Conservation (phyloP, 2,797 vertebrate species). For the Channa striata region DNA sequence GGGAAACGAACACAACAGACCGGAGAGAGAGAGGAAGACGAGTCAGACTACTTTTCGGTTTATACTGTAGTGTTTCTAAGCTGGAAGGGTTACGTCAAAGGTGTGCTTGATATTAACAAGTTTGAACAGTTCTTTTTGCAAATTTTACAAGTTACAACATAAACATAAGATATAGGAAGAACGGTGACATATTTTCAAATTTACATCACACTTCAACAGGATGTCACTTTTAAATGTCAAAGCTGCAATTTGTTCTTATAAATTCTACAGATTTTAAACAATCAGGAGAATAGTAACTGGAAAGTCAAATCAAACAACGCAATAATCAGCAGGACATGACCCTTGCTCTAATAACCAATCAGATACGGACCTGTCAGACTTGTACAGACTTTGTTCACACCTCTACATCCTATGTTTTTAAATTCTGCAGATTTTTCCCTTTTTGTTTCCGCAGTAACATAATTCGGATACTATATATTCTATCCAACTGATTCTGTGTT, state of each 20-base stretch:
- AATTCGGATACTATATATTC: not conserved
- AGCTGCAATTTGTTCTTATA: too few relatives aligned
- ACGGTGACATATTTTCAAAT: too few relatives aligned
- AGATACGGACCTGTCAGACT: not conserved
- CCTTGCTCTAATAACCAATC: accelerated
- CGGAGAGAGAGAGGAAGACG: slow-evolving; percentile 33
- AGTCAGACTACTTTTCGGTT: slow-evolving; percentile 68
- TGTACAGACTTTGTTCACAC: not conserved
- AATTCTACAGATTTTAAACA: too few relatives aligned
- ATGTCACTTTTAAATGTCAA: too few relatives aligned
- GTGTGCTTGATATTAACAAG: too few relatives aligned
- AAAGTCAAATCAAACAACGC: not conserved
- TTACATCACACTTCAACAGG: too few relatives aligned
- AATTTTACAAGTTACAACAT: too few relatives aligned
- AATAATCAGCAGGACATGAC: slow-evolving; percentile 15
- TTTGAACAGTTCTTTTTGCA: too few relatives aligned
- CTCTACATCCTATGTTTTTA: not conserved
- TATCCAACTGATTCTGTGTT: not conserved
- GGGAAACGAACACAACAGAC: slow-evolving; percentile 48
- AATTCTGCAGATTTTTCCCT: not conserved
- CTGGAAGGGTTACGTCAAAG: too few relatives aligned
- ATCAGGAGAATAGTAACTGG: not conserved
- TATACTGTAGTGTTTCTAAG: too few relatives aligned
- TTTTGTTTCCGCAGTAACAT: not conserved
- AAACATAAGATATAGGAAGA: too few relatives aligned